phyloP scores from a whole-genome alignment of 2,113 vertebrate species.

The Lepus americanus region DNA sequence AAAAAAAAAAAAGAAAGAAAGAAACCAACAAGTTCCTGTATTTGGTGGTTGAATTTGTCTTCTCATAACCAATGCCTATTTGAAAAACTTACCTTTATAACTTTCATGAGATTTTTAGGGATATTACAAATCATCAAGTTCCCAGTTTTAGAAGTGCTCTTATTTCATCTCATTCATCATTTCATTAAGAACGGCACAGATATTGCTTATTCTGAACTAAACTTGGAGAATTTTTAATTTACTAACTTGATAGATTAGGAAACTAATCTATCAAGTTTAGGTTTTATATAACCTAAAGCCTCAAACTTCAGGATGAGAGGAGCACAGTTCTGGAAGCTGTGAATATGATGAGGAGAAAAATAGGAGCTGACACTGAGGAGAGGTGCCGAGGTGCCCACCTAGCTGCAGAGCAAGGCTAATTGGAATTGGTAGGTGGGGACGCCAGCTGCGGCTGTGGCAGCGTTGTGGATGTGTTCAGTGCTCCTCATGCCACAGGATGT shows the following conservation, averaged over 20 bases:
- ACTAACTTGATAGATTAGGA: slow-evolving; percentile 3
- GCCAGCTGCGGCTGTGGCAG: neutral
- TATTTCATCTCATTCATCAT: slow-evolving; percentile 39
- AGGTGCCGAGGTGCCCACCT: neutral
- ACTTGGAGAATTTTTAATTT: slow-evolving; percentile 53
- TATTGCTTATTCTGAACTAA: slow-evolving; percentile 49
- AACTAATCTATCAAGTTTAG: neutral
- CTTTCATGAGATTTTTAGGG: neutral
- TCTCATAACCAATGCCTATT: neutral
- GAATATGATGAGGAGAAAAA: neutral
- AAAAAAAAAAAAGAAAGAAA: no score
- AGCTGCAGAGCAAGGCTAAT: no score
- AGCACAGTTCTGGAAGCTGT: neutral
- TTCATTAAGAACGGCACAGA: slow-evolving; percentile 30
- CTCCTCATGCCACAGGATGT: neutral
- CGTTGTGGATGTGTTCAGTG: neutral
- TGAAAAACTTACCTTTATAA: slow-evolving; percentile 15
- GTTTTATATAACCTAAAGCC: neutral
- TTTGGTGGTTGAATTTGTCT: slow-evolving; percentile 12
- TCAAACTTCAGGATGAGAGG: neutral
- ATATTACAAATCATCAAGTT: slow-evolving; percentile 14
- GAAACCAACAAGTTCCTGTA: neutral
- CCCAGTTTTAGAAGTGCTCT: slow-evolving; percentile 8
- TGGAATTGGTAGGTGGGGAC: neutral
- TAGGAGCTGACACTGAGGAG: neutral